Base-by-base conservation (phyloP, 64 coral and sea anemone species). In the Pocillopora damicornis region DNA sequence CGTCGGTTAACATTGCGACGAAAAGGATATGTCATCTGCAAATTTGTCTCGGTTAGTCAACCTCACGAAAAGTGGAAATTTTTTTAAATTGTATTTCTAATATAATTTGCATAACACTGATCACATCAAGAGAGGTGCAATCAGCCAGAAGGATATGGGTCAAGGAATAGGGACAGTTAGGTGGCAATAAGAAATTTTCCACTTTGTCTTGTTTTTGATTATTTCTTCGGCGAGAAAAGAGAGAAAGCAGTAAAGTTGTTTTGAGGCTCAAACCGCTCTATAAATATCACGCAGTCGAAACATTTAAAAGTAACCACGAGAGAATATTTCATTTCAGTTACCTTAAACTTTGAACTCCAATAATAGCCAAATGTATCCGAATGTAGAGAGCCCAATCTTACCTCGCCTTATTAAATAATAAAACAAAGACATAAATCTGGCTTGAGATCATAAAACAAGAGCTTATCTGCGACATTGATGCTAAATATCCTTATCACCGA, bases 1-100 rank as follows among this genome's bases (percentile, higher is more conserved):
- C 18, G 81, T 12, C 65, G 64, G 62, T 69, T 17, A 22, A 73
- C 80, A 85, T 58, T 72, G 37, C 2, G 37, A 15, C 63, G 81
- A 85, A 56, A 85, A 85, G 42, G 81, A 85, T 58, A 73, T 85
- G 65, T 85, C 81, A 85, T 30, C 81, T 73, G 5, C 63, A n/a
- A 38, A 85, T 66, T 35, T 61, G 8, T 67, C 14, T 66, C 80
- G 80, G 62, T 66, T 37, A 18, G 20, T 9, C 67, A 67, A 45
- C 64, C 81, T 71, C 81, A 84, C 81, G 81, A 84, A 84, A 71
- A 65, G 61, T 18, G 30, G 30, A 11, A 51, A 42, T 57, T 72
- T 85, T 66, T 11, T 37, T 56, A 85, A 73, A 36, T 56, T 14
- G 62, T 22, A 38, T 68, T 73, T 20, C 72, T 42, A 2, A 16